Conservation (phyloP, 2,888 invertebrate species). For the Catocala sponsa region DNA sequence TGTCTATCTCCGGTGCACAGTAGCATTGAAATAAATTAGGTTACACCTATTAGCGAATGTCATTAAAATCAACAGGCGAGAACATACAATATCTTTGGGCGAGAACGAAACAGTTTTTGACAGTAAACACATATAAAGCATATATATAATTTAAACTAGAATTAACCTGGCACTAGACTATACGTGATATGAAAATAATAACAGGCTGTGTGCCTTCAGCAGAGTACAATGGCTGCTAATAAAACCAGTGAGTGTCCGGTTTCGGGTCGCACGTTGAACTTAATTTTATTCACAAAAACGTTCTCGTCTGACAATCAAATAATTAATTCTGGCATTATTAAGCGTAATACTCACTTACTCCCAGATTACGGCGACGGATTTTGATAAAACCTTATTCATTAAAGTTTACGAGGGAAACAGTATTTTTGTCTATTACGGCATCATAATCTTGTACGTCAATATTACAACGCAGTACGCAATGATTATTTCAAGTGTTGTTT, state of each 20-base stretch:
- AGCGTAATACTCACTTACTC: conserved; percentile 14
- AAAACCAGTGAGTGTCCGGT: conserved; percentile 36
- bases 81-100: too few relatives aligned
- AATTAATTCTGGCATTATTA: conserved; percentile 27
- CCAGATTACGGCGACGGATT: conserved; percentile 6
- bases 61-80: too few relatives aligned
- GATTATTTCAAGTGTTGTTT: too few relatives aligned
- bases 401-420: background rate
- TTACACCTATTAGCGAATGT: too few relatives aligned
- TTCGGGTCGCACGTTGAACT: conserved; percentile 43
- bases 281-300: conserved; percentile 30
- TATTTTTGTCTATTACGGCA: conserved; percentile 7
- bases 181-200: conserved; percentile 15
- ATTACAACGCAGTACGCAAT: too few relatives aligned
- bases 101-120: too few relatives aligned
- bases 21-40: too few relatives aligned
- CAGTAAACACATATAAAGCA: too few relatives aligned
- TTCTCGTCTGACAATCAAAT: conserved; percentile 25
- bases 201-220: conserved; percentile 10
- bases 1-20: too few relatives aligned
- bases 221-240: conserved; percentile 29
- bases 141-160: too few relatives aligned
- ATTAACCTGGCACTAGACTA: background rate
- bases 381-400: background rate
- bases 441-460: too few relatives aligned